Base-by-base conservation (phyloP, 2,797 vertebrate species). In the Alca torda region DNA sequence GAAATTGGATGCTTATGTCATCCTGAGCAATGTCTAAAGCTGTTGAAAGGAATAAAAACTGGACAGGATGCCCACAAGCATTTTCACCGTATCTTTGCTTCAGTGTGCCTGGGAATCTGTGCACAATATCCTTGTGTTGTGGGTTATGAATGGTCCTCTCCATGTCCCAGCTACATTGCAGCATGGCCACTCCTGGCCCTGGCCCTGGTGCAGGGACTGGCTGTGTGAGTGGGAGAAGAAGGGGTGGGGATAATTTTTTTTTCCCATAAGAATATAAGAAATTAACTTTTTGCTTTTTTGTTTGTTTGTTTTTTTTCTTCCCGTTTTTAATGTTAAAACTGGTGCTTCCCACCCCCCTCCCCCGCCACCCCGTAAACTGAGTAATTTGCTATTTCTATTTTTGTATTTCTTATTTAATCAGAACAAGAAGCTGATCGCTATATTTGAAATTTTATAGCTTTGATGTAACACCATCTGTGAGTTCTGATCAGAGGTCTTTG, bases 311-410 rank as follows among this genome's bases (percentile, higher is more conserved):
- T 68, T 91, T 60, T 7, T 68, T 75, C 39, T 84, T 53, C 9
- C 13, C 13, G 8, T 69, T 72, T 67, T 28, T 3, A 53, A 31
- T 4, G 3, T n/a, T 61, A 53, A 75, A 78, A 51, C 5, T 3
- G 2, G 2, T 31, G 33, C 3, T 21, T 13, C n/a, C n/a, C n/a
- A n/a, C n/a, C 8, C 4, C 8, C 35, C 18, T 9, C 39, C 39
- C 39, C 43, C n/a, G n/a, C 37, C 37, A 10, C 16, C 43, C 43
- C 16, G 15, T 53, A 61, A 79, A 68, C 2, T 0, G 1, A 54
- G 43, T 28, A 31, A n/a, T 64, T 61, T 57, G 13, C 1, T 65
- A 59, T 76, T 93, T 79, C n/a, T 69, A 4, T 76, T 95, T 90
- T 73, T 30, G 6, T 45, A 13, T 78, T 67, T 41, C 61, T 72